Evolutionary conservation across 2,888 invertebrate species (phyloP), one percentile per base, ranked within the genome.

Genomic region (Galerucella calmariensis): DNA sequence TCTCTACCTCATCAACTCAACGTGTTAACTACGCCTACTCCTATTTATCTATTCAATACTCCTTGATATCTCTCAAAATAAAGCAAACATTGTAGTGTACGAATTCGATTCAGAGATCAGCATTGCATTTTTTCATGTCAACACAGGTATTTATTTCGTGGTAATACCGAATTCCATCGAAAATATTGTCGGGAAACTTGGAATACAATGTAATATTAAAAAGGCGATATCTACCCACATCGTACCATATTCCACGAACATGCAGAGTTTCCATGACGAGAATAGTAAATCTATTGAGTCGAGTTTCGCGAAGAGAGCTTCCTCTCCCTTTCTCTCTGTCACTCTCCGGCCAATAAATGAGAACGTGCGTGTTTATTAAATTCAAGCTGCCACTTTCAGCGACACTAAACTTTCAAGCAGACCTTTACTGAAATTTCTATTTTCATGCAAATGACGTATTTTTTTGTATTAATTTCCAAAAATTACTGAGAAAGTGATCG

Each of bases 211-310:
- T 53, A 27, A 59, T 59, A 59, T 59, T 27, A 35, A 59, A 59
- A 59, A 59, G 27, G 14, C 35, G 35, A 27, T 59, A 59, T 35
- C 27, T 27, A 59, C 35, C n/a, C 59, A 59, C 35, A 27, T 20
- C 20, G n/a, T 14, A 12, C 63, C 63, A 44, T 63, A 63, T 46
- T 63, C 44, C n/a, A 46, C 16, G 16, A 63, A 24, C 62, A 62
- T 62, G 62, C 62, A 62, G 62, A 35, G 62, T 44, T 44, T 63
- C 10, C 63, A 41, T 63, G 63, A 63, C 46, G 20, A 63, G 63
- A 63, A 63, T 63, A 61, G 65, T 65, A 65, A 65, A 67, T 67
- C 9, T 62, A 62, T 62, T 62, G 35, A 62, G 62, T 35, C 6
- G 62, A 62, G 62, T 62, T 35, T 62, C n/a, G 9, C 62, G 62